These are phyloP conservation scores for Pseudobourletiella spinata DNA, from an alignment of 1,140 invertebrate species.

Conservation along the genomic window DNA sequence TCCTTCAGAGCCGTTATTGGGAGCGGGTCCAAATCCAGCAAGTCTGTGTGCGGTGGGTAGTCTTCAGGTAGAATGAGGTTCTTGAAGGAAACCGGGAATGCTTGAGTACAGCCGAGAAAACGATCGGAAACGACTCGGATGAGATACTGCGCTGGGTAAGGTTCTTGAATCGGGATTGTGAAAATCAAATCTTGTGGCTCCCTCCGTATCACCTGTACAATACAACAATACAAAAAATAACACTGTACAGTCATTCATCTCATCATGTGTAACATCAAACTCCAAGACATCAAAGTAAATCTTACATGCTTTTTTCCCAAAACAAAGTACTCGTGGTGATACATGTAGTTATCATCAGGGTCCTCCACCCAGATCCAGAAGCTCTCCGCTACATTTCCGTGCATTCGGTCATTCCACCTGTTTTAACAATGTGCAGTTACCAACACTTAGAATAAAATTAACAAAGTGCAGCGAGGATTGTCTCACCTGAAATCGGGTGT, in stretches of 20 bases:
- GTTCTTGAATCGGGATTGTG: constrained; percentile 90
- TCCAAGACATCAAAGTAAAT: constrained; percentile 23
- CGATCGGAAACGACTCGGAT: constrained; percentile 76
- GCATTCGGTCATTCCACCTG: constrained; percentile 79
- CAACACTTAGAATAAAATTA: no score
- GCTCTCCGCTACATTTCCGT: constrained; percentile 76
- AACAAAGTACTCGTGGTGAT: constrained; percentile 90
- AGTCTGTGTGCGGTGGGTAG: constrained; percentile 89
- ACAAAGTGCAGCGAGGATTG: no score
- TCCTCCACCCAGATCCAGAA: constrained; percentile 99
- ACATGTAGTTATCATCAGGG: constrained; percentile 83
- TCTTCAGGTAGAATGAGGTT: constrained; percentile 84
- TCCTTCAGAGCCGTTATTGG: constrained; percentile 75
- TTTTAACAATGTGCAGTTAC: constrained; percentile 7
- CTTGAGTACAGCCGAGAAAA: constrained; percentile 75
- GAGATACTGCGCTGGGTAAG: constrained; percentile 84
- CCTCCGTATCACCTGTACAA: constrained; percentile 51
- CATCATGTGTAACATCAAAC: background rate
- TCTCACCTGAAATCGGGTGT: constrained; percentile 64
- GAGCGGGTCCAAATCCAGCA: constrained; percentile 83
- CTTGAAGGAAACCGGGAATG: constrained; percentile 70
- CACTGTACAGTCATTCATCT: background rate
- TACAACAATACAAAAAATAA: no score
- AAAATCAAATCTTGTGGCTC: constrained; percentile 81
- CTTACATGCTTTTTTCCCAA: constrained; percentile 76